These are phyloP conservation scores for Agriopis aurantiaria DNA, from an alignment of 2,888 invertebrate genomes.

Conservation along the genomic window DNA sequence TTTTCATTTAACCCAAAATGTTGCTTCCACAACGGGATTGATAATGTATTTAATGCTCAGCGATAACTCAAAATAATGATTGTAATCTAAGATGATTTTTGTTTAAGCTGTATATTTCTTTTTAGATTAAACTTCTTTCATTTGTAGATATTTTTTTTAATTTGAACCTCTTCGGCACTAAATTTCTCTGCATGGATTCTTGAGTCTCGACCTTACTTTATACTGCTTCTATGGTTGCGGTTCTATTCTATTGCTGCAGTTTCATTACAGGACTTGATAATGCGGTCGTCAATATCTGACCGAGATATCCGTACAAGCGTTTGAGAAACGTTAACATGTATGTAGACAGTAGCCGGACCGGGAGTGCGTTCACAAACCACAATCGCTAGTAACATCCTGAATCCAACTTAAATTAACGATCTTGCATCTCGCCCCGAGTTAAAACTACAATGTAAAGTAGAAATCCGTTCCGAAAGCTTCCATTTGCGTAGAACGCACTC, in stretches of 20 bases:
- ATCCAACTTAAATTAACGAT: constrained; percentile 44
- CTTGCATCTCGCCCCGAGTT: constrained; percentile 25
- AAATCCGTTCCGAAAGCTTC: constrained; percentile 20
- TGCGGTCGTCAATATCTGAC: constrained; percentile 44
- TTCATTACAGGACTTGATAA: constrained; percentile 54
- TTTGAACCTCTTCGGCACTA: constrained; percentile 55
- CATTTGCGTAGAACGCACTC: constrained; percentile 33
- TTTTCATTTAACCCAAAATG: constrained; percentile 64
- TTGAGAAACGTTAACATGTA: constrained; percentile 32
- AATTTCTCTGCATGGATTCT: constrained; percentile 63
- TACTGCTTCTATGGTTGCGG: constrained; percentile 66
- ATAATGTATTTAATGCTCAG: constrained; percentile 49
- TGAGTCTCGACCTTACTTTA: constrained; percentile 52
- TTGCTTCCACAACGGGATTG: constrained; percentile 23
- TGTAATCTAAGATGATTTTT: constrained; percentile 58
- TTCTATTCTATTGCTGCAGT: constrained; percentile 50
- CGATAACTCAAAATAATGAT: constrained; percentile 46
- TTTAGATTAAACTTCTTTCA: constrained; percentile 69
- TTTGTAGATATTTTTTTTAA: constrained; percentile 56
- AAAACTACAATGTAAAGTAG: constrained; percentile 29
- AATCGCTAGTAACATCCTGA: constrained; percentile 41
- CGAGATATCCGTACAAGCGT: constrained; percentile 19
- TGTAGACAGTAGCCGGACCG: constrained; percentile 35
- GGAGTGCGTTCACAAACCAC: constrained; percentile 36
- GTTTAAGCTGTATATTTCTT: constrained; percentile 65